phyloP scores from a whole-genome alignment of 2,888 invertebrate species.

The Oscheius sp. region DNA sequence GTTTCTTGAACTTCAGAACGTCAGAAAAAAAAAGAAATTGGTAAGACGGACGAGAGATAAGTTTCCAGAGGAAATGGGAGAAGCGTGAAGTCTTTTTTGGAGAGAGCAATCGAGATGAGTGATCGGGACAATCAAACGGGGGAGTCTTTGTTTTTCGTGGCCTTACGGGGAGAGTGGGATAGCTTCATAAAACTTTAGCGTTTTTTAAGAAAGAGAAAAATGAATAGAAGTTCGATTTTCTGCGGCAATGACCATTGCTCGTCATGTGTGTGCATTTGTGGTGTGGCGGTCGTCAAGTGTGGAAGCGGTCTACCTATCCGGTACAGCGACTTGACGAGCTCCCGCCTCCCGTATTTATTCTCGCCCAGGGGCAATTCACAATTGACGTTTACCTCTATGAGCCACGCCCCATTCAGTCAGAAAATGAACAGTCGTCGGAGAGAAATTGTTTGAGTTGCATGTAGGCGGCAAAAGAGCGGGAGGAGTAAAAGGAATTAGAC shows the following conservation, averaged over 20 bases:
- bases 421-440: background rate
- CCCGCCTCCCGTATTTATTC: constrained; percentile 4
- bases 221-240: too few relatives aligned
- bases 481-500: background rate
- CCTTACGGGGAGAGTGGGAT: background rate
- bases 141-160: too few relatives aligned
- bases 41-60: too few relatives aligned
- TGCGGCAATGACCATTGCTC: too few relatives aligned
- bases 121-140: too few relatives aligned
- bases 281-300: background rate
- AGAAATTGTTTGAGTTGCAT: constrained; percentile 1
- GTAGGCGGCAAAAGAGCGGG: constrained; percentile 3
- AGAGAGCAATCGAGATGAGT: too few relatives aligned
- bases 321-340: background rate
- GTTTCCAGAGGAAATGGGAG: too few relatives aligned
- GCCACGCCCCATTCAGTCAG: background rate
- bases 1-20: too few relatives aligned
- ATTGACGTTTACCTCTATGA: constrained; percentile 6
- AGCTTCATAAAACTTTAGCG: background rate
- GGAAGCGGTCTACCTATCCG: constrained; percentile 4
- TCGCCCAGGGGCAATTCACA: constrained; percentile 8
- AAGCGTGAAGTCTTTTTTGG: too few relatives aligned
- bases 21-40: too few relatives aligned
- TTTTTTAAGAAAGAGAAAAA: background rate
- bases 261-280: background rate